Percentiles rank a stretch among this genome's conserved stretches.
Conservation (phyloP, 2,888 invertebrate genomes). For the Acanthoscelides obtectus region DNA sequence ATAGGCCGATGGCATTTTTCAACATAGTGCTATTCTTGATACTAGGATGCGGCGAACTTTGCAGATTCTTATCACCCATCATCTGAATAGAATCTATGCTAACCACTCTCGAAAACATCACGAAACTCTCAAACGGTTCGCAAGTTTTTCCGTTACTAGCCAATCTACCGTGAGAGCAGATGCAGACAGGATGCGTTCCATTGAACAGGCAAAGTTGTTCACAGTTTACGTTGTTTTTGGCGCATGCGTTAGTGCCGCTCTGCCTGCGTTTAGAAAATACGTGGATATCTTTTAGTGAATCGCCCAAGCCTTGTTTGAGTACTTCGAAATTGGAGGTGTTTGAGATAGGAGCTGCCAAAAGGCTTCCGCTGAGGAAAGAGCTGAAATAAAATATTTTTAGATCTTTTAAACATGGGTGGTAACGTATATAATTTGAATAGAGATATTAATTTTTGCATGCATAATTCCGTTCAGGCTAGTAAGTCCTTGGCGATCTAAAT, state of each 20-base stretch:
- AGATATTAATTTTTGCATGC: no score
- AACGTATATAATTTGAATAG: no score
- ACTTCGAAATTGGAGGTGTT: slow-evolving; percentile 56
- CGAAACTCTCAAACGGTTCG: slow-evolving; percentile 72
- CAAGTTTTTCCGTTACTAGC: slow-evolving; percentile 63
- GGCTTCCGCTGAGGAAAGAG: slow-evolving; percentile 57
- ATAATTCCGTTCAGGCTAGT: no score
- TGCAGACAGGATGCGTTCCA: slow-evolving; percentile 65
- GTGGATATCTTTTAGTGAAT: slow-evolving; percentile 66
- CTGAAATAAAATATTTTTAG: slow-evolving; percentile 43
- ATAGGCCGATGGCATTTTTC: slow-evolving; percentile 81
- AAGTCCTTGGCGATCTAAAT: no score
- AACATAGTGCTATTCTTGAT: slow-evolving; percentile 69
- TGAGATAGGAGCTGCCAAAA: slow-evolving; percentile 58
- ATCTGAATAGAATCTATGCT: slow-evolving; percentile 79
- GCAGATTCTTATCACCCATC: slow-evolving; percentile 64
- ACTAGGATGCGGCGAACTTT: slow-evolving; percentile 72
- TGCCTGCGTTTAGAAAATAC: slow-evolving; percentile 56
- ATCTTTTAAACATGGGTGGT: no score
- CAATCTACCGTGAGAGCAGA: slow-evolving; percentile 78
- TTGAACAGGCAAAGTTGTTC: slow-evolving; percentile 71
- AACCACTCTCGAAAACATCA: slow-evolving; percentile 78
- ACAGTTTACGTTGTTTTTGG: slow-evolving; percentile 65
- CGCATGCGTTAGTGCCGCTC: slow-evolving; percentile 60
- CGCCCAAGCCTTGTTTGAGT: slow-evolving; percentile 56